phyloP scores from a whole-genome alignment of 2,888 invertebrate species.

The Lymantria monacha region DNA sequence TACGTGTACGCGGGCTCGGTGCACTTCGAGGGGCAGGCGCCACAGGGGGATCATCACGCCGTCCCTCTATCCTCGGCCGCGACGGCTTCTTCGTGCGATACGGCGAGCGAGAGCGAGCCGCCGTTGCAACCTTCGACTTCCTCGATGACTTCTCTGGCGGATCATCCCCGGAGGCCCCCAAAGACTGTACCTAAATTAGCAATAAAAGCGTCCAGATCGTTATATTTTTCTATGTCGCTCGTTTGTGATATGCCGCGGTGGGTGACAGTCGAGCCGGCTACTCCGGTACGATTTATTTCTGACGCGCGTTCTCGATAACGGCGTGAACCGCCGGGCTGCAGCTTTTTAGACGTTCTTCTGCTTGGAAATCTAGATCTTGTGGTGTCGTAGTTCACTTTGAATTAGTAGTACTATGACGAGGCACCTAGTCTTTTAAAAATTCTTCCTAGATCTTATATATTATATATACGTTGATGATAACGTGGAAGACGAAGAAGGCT shows the following conservation, averaged over 20 bases:
- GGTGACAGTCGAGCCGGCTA: slow-evolving; percentile 26
- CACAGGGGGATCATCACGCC: slow-evolving; percentile 70
- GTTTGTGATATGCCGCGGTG: slow-evolving; percentile 52
- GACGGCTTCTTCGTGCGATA: slow-evolving; percentile 90
- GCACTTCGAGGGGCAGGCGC: slow-evolving; percentile 75
- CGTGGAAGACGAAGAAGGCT: slow-evolving; percentile 30
- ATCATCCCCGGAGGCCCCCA: slow-evolving; percentile 69
- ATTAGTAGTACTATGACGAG: slow-evolving; percentile 50
- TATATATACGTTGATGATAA: slow-evolving; percentile 42
- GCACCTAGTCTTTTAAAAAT: slow-evolving; percentile 48
- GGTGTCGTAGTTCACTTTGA: slow-evolving; percentile 55
- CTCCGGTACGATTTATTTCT: slow-evolving; percentile 12
- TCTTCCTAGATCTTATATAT: slow-evolving; percentile 52
- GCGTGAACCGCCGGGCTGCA: slow-evolving; percentile 67
- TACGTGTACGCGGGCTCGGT: slow-evolving; percentile 80
- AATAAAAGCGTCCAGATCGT: slow-evolving; percentile 62
- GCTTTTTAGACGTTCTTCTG: slow-evolving; percentile 58
- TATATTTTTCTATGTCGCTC: slow-evolving; percentile 63
- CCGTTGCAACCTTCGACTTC: slow-evolving; percentile 91
- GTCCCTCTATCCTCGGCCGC: slow-evolving; percentile 89
- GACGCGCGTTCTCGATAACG: slow-evolving; percentile 37
- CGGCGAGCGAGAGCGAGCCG: slow-evolving; percentile 89
- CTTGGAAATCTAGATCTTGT: slow-evolving; percentile 53
- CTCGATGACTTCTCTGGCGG: slow-evolving; percentile 84
- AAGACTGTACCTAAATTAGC: slow-evolving; percentile 71